Percentiles rank a stretch among this genome's conserved stretches.
Evolutionary conservation across 2,113 vertebrate species (phyloP).

Genomic region (Crotophaga sulcirostris): DNA sequence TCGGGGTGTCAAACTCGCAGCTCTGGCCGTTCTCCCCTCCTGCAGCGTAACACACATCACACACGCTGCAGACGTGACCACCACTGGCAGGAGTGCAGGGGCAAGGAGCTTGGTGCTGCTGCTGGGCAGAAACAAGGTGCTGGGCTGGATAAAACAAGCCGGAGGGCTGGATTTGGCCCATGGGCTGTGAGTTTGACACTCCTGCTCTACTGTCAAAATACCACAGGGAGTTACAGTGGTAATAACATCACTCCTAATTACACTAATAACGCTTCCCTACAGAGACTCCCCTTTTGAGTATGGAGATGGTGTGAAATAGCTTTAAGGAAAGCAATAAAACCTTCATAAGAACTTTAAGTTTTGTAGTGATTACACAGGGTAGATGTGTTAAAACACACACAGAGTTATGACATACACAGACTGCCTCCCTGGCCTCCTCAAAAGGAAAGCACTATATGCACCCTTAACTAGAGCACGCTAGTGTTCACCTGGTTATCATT

Average conservation of each 20-base stretch:
- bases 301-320: not conserved
- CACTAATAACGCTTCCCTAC: not conserved
- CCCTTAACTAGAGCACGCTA: not conserved
- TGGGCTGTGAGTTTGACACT: no score
- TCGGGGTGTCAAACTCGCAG: no score
- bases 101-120: no score
- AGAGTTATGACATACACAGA: not conserved
- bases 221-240: not conserved
- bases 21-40: no score
- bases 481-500: not conserved
- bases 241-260: not conserved
- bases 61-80: no score
- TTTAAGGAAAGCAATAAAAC: not conserved
- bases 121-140: no score
- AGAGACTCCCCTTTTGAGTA: not conserved
- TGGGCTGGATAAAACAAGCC: no score
- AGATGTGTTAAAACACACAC: not conserved
- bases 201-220: not conserved
- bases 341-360: not conserved
- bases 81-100: no score
- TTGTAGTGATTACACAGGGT: not conserved
- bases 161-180: no score
- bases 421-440: not conserved
- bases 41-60: no score
- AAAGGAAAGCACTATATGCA: not conserved